Evolutionary conservation across 1,140 invertebrate species (phyloP), one percentile per base, ranked within the genome.

Genomic region (Oryctes rhinoceros): DNA sequence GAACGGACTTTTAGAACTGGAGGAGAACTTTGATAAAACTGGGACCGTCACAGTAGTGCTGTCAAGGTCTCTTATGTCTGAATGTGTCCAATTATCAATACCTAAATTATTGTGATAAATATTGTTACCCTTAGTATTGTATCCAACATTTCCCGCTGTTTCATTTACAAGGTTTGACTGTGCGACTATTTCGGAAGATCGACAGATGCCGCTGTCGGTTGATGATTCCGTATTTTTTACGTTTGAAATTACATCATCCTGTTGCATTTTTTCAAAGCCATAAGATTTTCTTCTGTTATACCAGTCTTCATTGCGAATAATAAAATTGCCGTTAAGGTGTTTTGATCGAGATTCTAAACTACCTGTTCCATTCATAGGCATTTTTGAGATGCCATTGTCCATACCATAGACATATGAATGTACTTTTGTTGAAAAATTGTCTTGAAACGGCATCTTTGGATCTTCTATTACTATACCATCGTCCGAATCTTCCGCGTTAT

Each of bases 171-270:
- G 5, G 37, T 71, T 71, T 13, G 35, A 13, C 5, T 13, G 53
- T 35, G 67, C 13, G 47, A 87, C 89, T 30, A 92, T 88, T 88
- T 93, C 92, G 30, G 91, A 90, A 0, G 93, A 94, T 82, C 92
- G 90, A 81, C 92, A 93, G 81, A 94, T 91, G 0, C 93, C 93
- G 82, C 92, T 93, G 82, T 94, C 93, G 4, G 92, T 94, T 11
- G 92, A 94, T 15, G 92, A 92, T 85, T 93, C 92, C 89, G 89
- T 80, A 89, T 89, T 79, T 88, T 90, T 78, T 84, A 88, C 62
- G 84, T 85, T 47, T 83, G 87, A 88, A 53, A 87, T 85, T 15
- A 87, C 85, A 81, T 84, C 88, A 75, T 88, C 83, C 85, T 87
- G 80, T 81, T 88, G 85, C 81, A 93, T 92, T 81, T 92, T 91